A percentile compares a stretch with the other conserved stretches of the same genome.
These are phyloP conservation scores for Cephus rjabovi DNA, from an alignment of 2,888 invertebrate genomes.

Conservation along the genomic window DNA sequence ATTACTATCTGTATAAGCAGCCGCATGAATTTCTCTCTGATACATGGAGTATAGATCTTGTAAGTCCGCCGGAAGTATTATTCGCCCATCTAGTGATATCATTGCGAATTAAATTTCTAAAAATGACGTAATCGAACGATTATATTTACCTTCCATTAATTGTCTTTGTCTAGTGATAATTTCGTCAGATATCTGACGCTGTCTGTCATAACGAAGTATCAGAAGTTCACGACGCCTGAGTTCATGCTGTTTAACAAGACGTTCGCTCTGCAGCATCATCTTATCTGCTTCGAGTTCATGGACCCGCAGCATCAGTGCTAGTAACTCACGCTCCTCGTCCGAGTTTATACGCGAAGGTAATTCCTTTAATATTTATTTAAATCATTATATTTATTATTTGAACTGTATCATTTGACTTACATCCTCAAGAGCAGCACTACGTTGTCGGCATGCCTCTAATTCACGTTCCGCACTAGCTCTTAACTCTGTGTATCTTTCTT, in stretches of 20 bases:
- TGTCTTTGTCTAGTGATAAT: constrained; percentile 90
- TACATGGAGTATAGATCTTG: constrained; percentile 85
- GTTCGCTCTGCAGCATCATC: constrained; percentile 89
- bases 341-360: constrained; percentile 86
- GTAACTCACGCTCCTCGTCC: constrained; percentile 90
- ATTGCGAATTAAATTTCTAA: constrained; percentile 24
- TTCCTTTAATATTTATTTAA: constrained; percentile 70
- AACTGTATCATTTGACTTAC: constrained; percentile 67
- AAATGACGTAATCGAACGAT: background rate
- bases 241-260: constrained; percentile 88
- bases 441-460: constrained; percentile 81
- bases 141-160: constrained; percentile 79
- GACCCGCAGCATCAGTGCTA: constrained; percentile 88
- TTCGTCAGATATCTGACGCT: constrained; percentile 88
- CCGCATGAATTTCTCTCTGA: constrained; percentile 88
- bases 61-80: constrained; percentile 79
- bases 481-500: constrained; percentile 82
- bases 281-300: constrained; percentile 96
- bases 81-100: constrained; percentile 71
- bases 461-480: constrained; percentile 84
- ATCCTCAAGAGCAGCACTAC: constrained; percentile 86
- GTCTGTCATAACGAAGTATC: constrained; percentile 84
- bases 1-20: constrained; percentile 77
- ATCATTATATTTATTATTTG: background rate
- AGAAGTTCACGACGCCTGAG: constrained; percentile 86